Conservation (phyloP, 1,140 invertebrate genomes). For the Grapholita molesta region DNA sequence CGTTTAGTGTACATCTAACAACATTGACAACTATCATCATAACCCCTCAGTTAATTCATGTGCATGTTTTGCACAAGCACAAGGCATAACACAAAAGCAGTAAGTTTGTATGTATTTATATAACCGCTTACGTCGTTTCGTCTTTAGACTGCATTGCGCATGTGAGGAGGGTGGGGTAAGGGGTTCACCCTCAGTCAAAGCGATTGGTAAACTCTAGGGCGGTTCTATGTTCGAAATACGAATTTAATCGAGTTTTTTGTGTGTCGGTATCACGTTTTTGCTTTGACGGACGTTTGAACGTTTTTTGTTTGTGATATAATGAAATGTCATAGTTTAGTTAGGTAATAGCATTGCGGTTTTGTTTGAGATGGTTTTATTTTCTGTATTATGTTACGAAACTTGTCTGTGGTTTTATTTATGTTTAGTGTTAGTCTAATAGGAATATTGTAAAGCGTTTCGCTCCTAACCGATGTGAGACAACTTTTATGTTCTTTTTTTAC, state of each 20-base stretch:
- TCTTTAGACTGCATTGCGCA: constrained; percentile 26
- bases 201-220: constrained; percentile 53
- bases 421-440: neutral
- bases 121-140: neutral
- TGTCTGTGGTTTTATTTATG: neutral
- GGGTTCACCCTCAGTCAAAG: constrained; percentile 41
- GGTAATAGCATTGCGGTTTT: neutral
- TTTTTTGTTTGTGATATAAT: constrained; percentile 4
- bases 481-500: too few species aligned
- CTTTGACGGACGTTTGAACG: constrained; percentile 9
- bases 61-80: neutral
- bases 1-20: neutral
- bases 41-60: neutral
- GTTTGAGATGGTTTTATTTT: neutral
- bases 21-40: neutral
- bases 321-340: neutral
- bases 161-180: constrained; percentile 36
- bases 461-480: neutral
- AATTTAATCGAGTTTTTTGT: constrained; percentile 2
- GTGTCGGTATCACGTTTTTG: constrained; percentile 18
- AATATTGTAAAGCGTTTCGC: neutral
- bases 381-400: neutral
- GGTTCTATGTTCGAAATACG: constrained; percentile 37
- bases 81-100: neutral
- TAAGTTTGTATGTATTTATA: neutral